Evolutionary conservation across 2,888 invertebrate genomes (phyloP), one percentile per base, ranked within the genome.

Genomic region (Lasioglossum vierecki): DNA sequence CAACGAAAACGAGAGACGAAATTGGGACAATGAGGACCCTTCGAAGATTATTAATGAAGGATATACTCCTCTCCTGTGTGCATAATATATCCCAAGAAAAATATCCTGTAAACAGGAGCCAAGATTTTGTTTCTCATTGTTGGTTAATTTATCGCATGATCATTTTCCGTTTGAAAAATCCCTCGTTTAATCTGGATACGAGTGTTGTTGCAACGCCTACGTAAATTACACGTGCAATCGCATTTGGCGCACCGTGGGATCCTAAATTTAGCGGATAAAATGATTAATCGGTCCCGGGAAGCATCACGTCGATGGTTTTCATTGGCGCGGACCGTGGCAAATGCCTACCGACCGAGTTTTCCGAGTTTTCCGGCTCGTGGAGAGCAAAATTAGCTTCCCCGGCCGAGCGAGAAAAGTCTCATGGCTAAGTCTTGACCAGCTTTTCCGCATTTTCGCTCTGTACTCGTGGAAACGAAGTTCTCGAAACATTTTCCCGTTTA

Each of bases 311-410:
- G 30, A 46, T 26, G 68, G 46, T 76, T 76, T 49, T 68, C 49
- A 46, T 68, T 68, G 76, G 76, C 49, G 68, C 15, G 22, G 35
- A 49, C 22, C 18, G 35, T 5, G 30, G 35, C 13, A 15, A 39
- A 49, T 66, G 46, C 66, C 30, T 46, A 46, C 30, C 66, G 44
- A 66, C n/a, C 68, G 35, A 76, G 76, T 76, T 76, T 44, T 39
- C 44, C 63, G 46, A 44, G 26, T 41, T 57, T 66, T 26, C 26
- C 49, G 41, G 39, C 26, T 26, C 30, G 18, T n/a, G 46, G 68
- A 49, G 35, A 49, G 68, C 49, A 18, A 49, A 76, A 76, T 76
- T 76, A 68, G 35, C 30, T 66, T 39, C 49, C 35, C 30, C 26
- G n/a, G 18, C 18, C 39, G 1, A 4, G 18, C 60, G 5, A 44